Evolutionary conservation across 2,888 invertebrate species (phyloP).

Genomic region (Hirtodrosophila trivittata): DNA sequence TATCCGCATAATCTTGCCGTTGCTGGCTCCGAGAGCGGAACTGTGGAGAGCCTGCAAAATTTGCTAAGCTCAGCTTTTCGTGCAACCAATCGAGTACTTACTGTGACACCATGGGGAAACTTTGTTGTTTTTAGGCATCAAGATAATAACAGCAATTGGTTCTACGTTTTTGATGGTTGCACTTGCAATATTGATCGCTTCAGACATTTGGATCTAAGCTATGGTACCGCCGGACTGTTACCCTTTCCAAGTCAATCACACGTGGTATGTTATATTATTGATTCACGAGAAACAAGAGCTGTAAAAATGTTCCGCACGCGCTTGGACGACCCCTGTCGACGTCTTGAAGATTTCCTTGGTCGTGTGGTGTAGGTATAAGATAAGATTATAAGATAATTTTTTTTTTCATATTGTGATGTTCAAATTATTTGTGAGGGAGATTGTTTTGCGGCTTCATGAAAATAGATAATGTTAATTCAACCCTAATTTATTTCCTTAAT

Average conservation of each 20-base stretch:
- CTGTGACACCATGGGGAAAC: constrained; percentile 83
- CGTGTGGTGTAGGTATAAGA: constrained; percentile 8
- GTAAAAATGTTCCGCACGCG: constrained; percentile 9
- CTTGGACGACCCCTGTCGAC: constrained; percentile 7
- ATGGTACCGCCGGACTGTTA: constrained; percentile 81
- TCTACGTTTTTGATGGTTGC: constrained; percentile 81
- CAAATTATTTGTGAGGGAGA: too few relatives aligned
- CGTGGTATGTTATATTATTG: constrained; percentile 74
- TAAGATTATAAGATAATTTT: not conserved
- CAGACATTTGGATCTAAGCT: constrained; percentile 79
- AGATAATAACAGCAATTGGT: constrained; percentile 24
- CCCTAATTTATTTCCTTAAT: not conserved
- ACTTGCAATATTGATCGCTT: constrained; percentile 82
- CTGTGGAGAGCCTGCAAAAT: constrained; percentile 76
- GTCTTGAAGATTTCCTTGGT: constrained; percentile 3
- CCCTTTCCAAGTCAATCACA: constrained; percentile 68
- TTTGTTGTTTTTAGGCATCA: constrained; percentile 77
- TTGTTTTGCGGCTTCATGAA: too few relatives aligned
- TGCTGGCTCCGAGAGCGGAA: constrained; percentile 82
- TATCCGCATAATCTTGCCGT: constrained; percentile 75
- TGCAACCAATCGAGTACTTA: constrained; percentile 79
- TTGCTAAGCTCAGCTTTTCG: constrained; percentile 75
- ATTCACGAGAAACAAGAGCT: constrained; percentile 60
- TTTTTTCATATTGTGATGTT: not conserved
- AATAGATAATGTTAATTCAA: too few relatives aligned